These are phyloP conservation scores for Stegodyphus mimosarum DNA, from an alignment of 1,140 invertebrate species.

Conservation along the genomic window DNA sequence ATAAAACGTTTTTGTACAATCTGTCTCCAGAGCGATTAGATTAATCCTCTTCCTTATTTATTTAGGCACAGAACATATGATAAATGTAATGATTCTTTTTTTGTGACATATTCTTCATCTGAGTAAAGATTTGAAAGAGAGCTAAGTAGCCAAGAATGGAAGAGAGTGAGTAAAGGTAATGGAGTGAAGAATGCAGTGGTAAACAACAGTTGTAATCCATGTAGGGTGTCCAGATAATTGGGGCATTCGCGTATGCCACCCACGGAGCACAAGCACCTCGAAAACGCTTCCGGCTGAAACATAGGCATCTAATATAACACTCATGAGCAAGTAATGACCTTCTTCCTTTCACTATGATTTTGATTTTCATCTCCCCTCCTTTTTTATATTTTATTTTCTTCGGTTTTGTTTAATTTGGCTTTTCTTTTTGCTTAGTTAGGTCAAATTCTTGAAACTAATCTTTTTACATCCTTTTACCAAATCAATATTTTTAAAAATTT, in stretches of 20 bases:
- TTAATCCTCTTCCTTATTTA: not conserved
- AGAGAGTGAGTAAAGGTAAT: not conserved
- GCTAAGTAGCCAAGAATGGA: not conserved
- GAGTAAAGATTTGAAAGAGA: not conserved
- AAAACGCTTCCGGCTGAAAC: constrained; percentile 17
- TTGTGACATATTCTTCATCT: not conserved
- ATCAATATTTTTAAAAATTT: not conserved
- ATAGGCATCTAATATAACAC: constrained; percentile 7
- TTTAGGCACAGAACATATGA: not conserved
- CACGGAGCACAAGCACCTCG: constrained; percentile 8
- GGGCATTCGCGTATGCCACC: constrained; percentile 41
- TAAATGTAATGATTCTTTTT: not conserved
- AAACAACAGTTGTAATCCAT: constrained; percentile 31
- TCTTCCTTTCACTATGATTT: not conserved
- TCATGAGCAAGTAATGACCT: not conserved
- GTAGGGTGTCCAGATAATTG: constrained; percentile 5
- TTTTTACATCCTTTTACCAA: not conserved
- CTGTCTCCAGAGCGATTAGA: not conserved
- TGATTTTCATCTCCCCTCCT: not conserved
- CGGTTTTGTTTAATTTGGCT: not conserved
- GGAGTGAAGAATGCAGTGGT: not conserved
- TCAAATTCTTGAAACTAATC: constrained; percentile 14
- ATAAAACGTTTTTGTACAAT: no score
- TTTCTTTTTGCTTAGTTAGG: not conserved
- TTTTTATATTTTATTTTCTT: not conserved